A percentile compares a stretch with the other conserved stretches of the same genome.
Conservation (phyloP, 2,797 vertebrate species). For the Rhinella marina region DNA sequence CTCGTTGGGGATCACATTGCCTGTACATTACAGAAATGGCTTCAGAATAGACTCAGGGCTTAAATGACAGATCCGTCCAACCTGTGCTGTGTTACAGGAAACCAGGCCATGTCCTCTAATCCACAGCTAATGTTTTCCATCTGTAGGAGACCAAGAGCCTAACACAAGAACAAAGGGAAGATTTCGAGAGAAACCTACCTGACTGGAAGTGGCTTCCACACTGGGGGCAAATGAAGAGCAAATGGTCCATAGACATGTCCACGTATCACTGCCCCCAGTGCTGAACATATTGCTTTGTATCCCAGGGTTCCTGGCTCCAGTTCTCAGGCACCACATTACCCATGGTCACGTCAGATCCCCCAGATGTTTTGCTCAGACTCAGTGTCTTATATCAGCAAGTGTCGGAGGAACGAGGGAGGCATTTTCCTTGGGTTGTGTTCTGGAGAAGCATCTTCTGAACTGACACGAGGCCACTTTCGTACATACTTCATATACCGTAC, state of each 20-base stretch:
- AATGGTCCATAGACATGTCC: neutral
- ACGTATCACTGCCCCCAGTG: neutral
- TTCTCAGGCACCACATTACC: too few relatives aligned
- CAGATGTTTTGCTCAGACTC: too few relatives aligned
- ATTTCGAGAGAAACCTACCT: constrained; percentile 43
- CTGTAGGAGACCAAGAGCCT: constrained; percentile 77
- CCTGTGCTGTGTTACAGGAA: constrained; percentile 78
- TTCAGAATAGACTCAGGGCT: constrained; percentile 76
- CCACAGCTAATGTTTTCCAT: constrained; percentile 85
- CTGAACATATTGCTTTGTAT: neutral
- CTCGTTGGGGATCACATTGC: constrained; percentile 81
- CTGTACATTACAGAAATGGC: constrained; percentile 80
- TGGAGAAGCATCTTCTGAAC: too few relatives aligned
- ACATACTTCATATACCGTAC: too few relatives aligned
- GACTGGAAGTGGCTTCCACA: neutral
- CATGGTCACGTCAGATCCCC: too few relatives aligned
- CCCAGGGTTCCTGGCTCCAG: neutral
- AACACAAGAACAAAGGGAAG: constrained; percentile 76
- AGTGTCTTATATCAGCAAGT: too few relatives aligned
- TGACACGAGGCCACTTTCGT: too few relatives aligned
- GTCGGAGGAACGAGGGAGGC: too few relatives aligned
- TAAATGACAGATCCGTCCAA: constrained; percentile 85
- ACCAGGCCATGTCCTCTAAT: constrained; percentile 74
- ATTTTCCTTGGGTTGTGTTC: too few relatives aligned
- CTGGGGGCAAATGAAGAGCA: neutral